Evolutionary conservation across 1,140 invertebrate species (phyloP).

Genomic region (Eueides isabella): DNA sequence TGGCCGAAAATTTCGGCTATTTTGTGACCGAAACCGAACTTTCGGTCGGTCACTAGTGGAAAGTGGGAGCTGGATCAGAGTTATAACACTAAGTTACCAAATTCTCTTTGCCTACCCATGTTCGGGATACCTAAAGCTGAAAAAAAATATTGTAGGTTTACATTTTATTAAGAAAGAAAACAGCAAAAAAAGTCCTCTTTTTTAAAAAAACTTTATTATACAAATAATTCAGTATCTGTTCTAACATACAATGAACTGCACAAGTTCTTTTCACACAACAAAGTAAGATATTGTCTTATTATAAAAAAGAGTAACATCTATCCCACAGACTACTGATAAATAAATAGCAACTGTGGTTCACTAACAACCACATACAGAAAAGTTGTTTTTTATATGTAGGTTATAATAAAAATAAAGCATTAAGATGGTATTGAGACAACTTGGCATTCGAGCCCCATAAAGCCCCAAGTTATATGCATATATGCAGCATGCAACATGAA

Average conservation of each 20-base stretch:
- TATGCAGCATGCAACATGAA: too few relatives aligned
- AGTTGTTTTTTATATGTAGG: neutral
- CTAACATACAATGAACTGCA: conserved; percentile 50
- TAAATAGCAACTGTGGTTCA: conserved; percentile 11
- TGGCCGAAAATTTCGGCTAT: too few relatives aligned
- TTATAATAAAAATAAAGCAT: neutral
- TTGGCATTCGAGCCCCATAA: too few relatives aligned
- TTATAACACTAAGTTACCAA: too few relatives aligned
- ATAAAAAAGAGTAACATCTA: conserved; percentile 33
- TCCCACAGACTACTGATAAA: conserved; percentile 23
- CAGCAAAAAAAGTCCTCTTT: neutral
- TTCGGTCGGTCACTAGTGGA: too few relatives aligned
- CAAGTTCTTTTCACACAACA: conserved; percentile 43
- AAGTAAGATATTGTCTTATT: conserved; percentile 29
- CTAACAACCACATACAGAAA: neutral
- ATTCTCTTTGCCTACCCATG: too few relatives aligned
- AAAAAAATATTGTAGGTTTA: too few relatives aligned
- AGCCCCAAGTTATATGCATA: too few relatives aligned
- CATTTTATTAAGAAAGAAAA: neutral
- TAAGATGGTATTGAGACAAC: neutral
- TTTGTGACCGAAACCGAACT: too few relatives aligned
- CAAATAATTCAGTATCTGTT: conserved; percentile 57
- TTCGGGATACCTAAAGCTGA: too few relatives aligned
- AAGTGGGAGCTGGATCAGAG: too few relatives aligned
- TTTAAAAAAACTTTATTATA: conserved; percentile 65